phyloP scores from a whole-genome alignment of 2,888 invertebrate species.

The Meloe dianella region DNA sequence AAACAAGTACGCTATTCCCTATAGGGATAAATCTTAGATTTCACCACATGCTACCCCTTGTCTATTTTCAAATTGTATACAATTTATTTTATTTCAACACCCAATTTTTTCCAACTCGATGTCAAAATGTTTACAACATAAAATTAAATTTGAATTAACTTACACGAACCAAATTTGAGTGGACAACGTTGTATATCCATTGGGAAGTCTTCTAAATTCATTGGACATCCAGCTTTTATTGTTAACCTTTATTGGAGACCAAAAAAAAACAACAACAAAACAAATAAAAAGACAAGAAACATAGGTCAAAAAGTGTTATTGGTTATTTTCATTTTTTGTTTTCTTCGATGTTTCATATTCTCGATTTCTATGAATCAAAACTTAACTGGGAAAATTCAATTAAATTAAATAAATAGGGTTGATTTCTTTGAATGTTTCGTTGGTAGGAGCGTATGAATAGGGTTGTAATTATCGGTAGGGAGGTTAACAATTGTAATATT shows the following conservation, averaged over 20 bases:
- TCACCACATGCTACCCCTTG: conserved; percentile 26
- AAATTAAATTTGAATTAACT: conserved; percentile 58
- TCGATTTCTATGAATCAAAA: no score
- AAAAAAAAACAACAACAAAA: background rate
- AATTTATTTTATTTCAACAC: conserved; percentile 4
- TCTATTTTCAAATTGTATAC: background rate
- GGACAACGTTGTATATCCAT: conserved; percentile 86
- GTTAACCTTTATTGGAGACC: conserved; percentile 67
- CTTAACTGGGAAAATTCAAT: no score
- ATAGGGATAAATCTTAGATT: conserved; percentile 29
- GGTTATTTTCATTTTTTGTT: no score
- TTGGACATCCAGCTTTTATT: conserved; percentile 82
- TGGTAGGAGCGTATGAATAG: background rate
- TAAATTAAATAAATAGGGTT: background rate
- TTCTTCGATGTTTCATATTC: no score
- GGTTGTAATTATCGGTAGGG: conserved; percentile 18
- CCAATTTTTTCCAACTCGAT: background rate
- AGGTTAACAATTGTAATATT: conserved; percentile 13
- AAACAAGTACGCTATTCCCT: conserved; percentile 15
- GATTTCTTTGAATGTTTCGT: background rate
- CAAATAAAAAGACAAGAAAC: no score
- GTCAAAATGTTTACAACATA: background rate
- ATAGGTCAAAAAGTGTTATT: no score
- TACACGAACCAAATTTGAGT: conserved; percentile 81
- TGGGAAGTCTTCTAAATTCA: conserved; percentile 85